These are phyloP conservation scores for Maconellicoccus hirsutus DNA, from an alignment of 1,140 invertebrate genomes.

Conservation along the genomic window DNA sequence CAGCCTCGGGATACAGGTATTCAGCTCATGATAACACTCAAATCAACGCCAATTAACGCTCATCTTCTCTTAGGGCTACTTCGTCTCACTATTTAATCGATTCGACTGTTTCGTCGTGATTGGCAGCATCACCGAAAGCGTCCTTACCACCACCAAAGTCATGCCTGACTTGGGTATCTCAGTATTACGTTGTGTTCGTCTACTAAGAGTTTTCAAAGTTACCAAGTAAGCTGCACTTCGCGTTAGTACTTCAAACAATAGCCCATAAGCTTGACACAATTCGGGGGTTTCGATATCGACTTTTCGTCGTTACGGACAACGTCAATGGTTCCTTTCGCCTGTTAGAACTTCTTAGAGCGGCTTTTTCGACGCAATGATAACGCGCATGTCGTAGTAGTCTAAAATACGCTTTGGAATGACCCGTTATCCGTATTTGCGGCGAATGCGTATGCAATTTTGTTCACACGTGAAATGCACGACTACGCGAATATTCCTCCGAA, in stretches of 20 bases:
- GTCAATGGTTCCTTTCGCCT: neutral
- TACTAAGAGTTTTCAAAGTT: slow-evolving; percentile 95
- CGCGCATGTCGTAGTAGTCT: neutral
- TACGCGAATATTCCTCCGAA: neutral
- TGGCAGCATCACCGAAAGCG: slow-evolving; percentile 92
- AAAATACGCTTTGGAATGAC: too few species aligned
- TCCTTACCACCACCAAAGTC: slow-evolving; percentile 64
- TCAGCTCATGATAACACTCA: too few species aligned
- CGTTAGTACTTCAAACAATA: neutral
- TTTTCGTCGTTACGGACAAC: too few species aligned
- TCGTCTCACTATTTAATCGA: slow-evolving; percentile 90
- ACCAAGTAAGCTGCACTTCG: slow-evolving; percentile 59
- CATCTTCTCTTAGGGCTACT: slow-evolving; percentile 64
- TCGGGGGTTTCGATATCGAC: too few species aligned
- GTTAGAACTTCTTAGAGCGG: neutral
- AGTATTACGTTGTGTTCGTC: slow-evolving; percentile 86
- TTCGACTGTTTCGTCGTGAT: slow-evolving; percentile 97
- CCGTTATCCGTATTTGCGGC: neutral
- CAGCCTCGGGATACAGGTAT: slow-evolving; percentile 91
- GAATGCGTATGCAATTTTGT: neutral
- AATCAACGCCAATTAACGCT: too few species aligned
- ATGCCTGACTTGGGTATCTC: slow-evolving; percentile 90
- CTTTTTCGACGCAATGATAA: neutral
- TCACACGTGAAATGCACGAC: neutral
- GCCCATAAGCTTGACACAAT: neutral